These are phyloP conservation scores for Blomia tropicalis DNA, from an alignment of 2,888 invertebrate species.

Conservation along the genomic window DNA sequence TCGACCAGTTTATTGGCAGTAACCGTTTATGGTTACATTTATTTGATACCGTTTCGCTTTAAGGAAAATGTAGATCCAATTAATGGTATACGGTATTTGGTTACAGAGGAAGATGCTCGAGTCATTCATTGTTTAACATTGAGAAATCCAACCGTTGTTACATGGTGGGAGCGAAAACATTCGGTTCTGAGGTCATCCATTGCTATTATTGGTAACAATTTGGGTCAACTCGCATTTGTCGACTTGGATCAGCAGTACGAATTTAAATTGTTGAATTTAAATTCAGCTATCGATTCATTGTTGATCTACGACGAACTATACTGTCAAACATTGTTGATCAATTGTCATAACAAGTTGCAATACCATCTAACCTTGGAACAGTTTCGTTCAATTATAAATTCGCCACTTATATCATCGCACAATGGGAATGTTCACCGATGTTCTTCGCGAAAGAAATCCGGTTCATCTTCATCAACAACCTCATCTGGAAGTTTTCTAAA, in stretches of 20 bases:
- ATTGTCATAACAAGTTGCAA: slow-evolving; percentile 11
- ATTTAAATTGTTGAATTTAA: slow-evolving; percentile 17
- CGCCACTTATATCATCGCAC: no score
- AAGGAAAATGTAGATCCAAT: background rate
- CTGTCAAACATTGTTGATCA: slow-evolving; percentile 19
- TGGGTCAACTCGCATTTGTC: slow-evolving; percentile 49
- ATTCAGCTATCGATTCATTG: background rate
- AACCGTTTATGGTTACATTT: background rate
- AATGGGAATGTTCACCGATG: background rate
- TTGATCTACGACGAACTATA: slow-evolving; percentile 11
- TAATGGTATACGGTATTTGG: background rate
- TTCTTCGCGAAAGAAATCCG: background rate
- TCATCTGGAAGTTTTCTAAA: background rate
- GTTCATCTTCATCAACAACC: background rate
- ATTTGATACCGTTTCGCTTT: slow-evolving; percentile 12
- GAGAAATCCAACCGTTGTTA: slow-evolving; percentile 31
- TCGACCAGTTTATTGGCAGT: background rate
- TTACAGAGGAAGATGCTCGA: slow-evolving; percentile 11
- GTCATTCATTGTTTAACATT: slow-evolving; percentile 1
- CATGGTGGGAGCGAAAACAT: slow-evolving; percentile 34
- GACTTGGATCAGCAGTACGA: slow-evolving; percentile 53
- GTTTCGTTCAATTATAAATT: background rate
- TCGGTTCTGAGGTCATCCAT: slow-evolving; percentile 32
- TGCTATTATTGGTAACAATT: slow-evolving; percentile 28
- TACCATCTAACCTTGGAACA: slow-evolving; percentile 13